phyloP scores from a whole-genome alignment of 2,888 invertebrate genomes.

The Machimus rusticus region DNA sequence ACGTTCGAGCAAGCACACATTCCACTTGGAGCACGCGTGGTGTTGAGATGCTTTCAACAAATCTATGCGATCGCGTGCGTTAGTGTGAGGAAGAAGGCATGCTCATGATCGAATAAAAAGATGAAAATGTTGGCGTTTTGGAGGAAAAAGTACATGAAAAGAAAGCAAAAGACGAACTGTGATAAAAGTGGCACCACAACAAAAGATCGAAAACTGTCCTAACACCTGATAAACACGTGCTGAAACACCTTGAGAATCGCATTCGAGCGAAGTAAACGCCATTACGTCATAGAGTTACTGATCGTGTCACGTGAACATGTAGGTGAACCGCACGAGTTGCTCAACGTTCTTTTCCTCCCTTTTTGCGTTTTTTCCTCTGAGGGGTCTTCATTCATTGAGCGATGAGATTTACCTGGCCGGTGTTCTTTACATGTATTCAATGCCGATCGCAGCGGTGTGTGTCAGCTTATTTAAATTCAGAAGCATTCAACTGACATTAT shows the following conservation, averaged over 20 bases:
- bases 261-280: not conserved
- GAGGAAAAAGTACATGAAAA: not conserved
- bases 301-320: not conserved
- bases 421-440: not conserved
- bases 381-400: conserved; percentile 5
- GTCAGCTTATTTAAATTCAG: not conserved
- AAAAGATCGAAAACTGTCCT: conserved; percentile 1
- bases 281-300: conserved; percentile 32
- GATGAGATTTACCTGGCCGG: not conserved
- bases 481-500: not conserved
- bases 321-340: not conserved
- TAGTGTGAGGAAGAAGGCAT: not conserved
- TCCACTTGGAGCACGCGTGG: not conserved
- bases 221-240: conserved; percentile 35
- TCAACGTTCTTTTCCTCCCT: not conserved
- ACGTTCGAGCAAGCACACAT: conserved; percentile 3
- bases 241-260: conserved; percentile 27
- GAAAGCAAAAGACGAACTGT: not conserved
- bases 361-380: not conserved
- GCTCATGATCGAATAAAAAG: not conserved
- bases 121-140: not conserved
- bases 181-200: conserved; percentile 17
- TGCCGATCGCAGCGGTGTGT: not conserved
- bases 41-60: not conserved
- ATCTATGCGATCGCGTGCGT: not conserved